phyloP scores from a whole-genome alignment of 2,797 vertebrate genomes.

The Pangasius macronema region DNA sequence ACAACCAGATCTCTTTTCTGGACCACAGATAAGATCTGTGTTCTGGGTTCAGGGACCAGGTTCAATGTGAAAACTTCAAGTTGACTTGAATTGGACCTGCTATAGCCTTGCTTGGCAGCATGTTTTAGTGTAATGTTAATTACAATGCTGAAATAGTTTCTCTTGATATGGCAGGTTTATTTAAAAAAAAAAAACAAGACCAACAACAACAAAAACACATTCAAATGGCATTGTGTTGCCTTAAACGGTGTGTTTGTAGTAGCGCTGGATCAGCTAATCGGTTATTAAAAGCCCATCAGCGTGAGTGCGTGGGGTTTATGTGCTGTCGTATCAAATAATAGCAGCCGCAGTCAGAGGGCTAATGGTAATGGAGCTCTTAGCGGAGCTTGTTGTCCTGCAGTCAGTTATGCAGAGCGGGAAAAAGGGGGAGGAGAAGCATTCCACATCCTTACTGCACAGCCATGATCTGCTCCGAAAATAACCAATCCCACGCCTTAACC shows the following conservation, averaged over 20 bases:
- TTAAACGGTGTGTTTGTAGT: slow-evolving; percentile 28
- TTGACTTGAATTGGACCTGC: neutral
- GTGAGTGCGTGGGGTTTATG: slow-evolving; percentile 12
- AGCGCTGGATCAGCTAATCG: neutral
- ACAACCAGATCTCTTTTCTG: neutral
- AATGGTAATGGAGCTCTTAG: slow-evolving; percentile 17
- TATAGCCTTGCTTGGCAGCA: neutral
- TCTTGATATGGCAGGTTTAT: neutral
- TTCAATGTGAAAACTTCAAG: neutral
- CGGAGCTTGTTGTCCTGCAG: slow-evolving; percentile 38
- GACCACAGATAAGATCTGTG: no score
- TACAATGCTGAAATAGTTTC: neutral
- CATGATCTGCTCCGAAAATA: slow-evolving; percentile 79
- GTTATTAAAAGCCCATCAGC: slow-evolving; percentile 21
- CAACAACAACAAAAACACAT: neutral
- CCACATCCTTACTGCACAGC: slow-evolving; percentile 63
- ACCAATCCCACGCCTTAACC: slow-evolving; percentile 46
- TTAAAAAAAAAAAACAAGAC: neutral
- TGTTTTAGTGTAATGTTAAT: no score
- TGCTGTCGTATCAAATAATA: slow-evolving; percentile 28
- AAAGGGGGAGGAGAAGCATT: slow-evolving; percentile 9
- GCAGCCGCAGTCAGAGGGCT: slow-evolving; percentile 27
- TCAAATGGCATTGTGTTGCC: neutral
- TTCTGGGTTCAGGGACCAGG: neutral
- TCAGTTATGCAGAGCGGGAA: slow-evolving; percentile 27